Evolutionary conservation across 2,888 invertebrate species (phyloP).

Genomic region (Drosophila picticornis): DNA sequence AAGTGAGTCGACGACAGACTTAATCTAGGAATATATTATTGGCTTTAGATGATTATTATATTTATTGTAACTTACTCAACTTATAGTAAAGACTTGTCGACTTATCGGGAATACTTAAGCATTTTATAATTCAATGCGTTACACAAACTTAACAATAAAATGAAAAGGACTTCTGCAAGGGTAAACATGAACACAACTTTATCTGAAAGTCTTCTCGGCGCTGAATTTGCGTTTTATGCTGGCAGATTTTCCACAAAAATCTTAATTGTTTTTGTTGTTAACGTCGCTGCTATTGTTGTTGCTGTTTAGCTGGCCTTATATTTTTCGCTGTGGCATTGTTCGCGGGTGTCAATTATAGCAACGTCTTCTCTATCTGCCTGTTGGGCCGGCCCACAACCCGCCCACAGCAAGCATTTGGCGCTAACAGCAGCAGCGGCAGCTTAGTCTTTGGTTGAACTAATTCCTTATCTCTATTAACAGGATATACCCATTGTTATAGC

Average conservation of each 20-base stretch:
- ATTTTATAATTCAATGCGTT: not conserved
- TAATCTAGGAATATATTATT: not conserved
- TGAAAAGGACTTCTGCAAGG: not conserved
- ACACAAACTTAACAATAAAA: not conserved
- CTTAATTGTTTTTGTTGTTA: conserved; percentile 3
- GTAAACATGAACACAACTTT: conserved; percentile 2
- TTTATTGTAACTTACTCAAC: not conserved
- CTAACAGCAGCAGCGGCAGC: not conserved
- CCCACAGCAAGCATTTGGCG: conserved; percentile 10
- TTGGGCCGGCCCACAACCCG: conserved; percentile 34
- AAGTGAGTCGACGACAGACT: not conserved
- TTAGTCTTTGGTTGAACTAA: conserved; percentile 39
- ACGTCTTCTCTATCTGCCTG: conserved; percentile 39
- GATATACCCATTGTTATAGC: conserved; percentile 94
- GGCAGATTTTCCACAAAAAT: conserved; percentile 10
- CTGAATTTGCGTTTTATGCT: conserved; percentile 33
- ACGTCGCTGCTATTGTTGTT: conserved; percentile 16
- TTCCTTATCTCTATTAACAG: conserved; percentile 84
- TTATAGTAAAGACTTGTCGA: not conserved
- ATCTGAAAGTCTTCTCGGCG: conserved; percentile 16
- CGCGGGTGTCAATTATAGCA: conserved; percentile 60
- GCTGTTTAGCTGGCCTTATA: conserved; percentile 27
- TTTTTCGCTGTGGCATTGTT: conserved; percentile 38
- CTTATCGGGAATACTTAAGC: not conserved
- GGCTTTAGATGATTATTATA: not conserved